These are phyloP conservation scores for Macrochelys suwanniensis DNA, from an alignment of 2,797 vertebrate genomes.

Conservation along the genomic window DNA sequence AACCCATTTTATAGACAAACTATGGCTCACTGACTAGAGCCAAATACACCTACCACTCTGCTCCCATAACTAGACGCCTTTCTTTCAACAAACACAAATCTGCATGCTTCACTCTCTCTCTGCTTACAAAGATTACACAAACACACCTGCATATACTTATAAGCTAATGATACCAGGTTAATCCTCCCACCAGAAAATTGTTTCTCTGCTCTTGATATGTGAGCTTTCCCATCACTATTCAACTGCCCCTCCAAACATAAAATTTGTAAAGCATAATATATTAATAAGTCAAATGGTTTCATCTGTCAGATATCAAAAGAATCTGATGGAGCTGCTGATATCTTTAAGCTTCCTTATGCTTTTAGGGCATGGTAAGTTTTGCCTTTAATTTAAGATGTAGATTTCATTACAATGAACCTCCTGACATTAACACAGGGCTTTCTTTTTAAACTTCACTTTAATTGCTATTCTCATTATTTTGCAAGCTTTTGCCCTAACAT, in stretches of 20 bases:
- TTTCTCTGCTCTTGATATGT: slow-evolving; percentile 29
- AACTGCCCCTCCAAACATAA: background rate
- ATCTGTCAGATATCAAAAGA: slow-evolving; percentile 57
- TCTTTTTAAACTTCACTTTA: slow-evolving; percentile 86
- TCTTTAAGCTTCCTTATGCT: slow-evolving; percentile 71
- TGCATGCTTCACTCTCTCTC: background rate
- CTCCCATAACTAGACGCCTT: background rate
- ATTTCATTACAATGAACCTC: slow-evolving; percentile 83
- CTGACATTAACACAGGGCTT: slow-evolving; percentile 82
- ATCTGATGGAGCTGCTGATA: slow-evolving; percentile 42
- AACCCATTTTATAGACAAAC: background rate
- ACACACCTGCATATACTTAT: background rate
- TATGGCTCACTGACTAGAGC: background rate
- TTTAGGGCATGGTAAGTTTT: slow-evolving; percentile 71
- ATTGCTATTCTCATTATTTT: slow-evolving; percentile 88
- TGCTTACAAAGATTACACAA: background rate
- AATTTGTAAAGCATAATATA: background rate
- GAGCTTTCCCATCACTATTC: slow-evolving; percentile 33
- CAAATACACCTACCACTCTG: background rate
- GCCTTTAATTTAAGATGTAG: slow-evolving; percentile 84
- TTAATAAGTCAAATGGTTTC: slow-evolving; percentile 59
- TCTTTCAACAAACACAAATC: background rate
- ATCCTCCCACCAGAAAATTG: slow-evolving; percentile 15
- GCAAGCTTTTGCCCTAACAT: slow-evolving; percentile 84
- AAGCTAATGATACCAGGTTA: slow-evolving; percentile 24